A percentile compares a stretch with the other conserved stretches of the same genome.
Conservation (phyloP, 2,888 invertebrate genomes). For the Plebejus melissa region DNA sequence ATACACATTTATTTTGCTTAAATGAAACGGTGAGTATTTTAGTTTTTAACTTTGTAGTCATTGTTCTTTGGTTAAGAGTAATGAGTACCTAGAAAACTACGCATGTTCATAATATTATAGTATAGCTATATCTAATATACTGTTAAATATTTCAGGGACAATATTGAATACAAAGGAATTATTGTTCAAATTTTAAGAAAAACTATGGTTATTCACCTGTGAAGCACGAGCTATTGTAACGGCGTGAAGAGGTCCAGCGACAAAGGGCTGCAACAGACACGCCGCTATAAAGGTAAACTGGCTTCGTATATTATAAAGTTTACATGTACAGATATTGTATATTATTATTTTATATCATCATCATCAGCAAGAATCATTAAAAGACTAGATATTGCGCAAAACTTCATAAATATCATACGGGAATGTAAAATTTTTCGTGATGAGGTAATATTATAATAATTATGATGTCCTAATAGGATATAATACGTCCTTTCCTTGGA, state of each 20-base stretch:
- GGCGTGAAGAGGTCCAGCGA: conserved; percentile 48
- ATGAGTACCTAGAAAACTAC: neutral
- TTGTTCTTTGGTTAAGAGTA: neutral
- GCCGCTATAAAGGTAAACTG: conserved; percentile 34
- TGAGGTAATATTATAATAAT: too few relatives aligned
- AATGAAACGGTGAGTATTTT: neutral
- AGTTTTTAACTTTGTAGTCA: neutral
- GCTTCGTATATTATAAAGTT: conserved; percentile 1
- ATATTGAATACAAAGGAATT: neutral
- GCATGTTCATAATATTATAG: neutral
- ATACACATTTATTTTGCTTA: conserved; percentile 23
- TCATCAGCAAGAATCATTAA: neutral
- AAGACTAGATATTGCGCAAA: neutral
- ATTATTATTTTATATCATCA: neutral
- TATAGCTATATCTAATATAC: neutral
- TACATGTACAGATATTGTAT: neutral
- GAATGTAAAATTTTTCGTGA: neutral
- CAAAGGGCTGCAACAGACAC: conserved; percentile 48
- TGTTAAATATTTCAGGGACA: neutral
- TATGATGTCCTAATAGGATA: too few relatives aligned
- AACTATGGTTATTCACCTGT: conserved; percentile 36
- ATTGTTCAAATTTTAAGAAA: conserved; percentile 5
- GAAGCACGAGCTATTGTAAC: conserved; percentile 58
- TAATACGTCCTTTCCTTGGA: too few relatives aligned
- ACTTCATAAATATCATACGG: neutral